Evolutionary conservation across 2,888 invertebrate species (phyloP).

Genomic region (Xanthia icteritia): DNA sequence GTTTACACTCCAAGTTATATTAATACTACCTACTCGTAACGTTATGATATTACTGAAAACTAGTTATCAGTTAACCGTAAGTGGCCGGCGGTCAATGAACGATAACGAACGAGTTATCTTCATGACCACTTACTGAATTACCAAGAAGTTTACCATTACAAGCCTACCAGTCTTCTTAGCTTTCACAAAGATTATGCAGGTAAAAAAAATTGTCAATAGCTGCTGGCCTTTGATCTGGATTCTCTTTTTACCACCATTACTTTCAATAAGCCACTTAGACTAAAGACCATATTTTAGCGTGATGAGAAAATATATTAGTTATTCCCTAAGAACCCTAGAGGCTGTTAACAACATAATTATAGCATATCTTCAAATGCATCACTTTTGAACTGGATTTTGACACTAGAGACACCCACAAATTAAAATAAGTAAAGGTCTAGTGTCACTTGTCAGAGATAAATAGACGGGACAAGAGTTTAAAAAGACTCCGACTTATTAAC

Average conservation of each 20-base stretch:
- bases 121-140: constrained; percentile 58
- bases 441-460: constrained; percentile 15
- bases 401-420: constrained; percentile 38
- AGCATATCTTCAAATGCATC: constrained; percentile 26
- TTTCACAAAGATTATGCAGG: constrained; percentile 43
- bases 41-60: constrained; percentile 60
- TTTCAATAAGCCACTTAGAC: constrained; percentile 20
- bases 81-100: constrained; percentile 70
- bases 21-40: constrained; percentile 29
- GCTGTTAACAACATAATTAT: constrained; percentile 50
- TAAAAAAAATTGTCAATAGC: constrained; percentile 45
- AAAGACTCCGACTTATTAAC: constrained; percentile 24
- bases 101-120: constrained; percentile 73
- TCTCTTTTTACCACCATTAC: constrained; percentile 7
- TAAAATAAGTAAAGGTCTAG: constrained; percentile 41
- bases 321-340: constrained; percentile 15
- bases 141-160: constrained; percentile 44
- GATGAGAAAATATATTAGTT: constrained; percentile 29
- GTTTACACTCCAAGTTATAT: constrained; percentile 34
- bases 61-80: constrained; percentile 60
- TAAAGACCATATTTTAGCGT: constrained; percentile 34
- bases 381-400: constrained; percentile 39
- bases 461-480: constrained; percentile 14
- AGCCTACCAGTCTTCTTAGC: constrained; percentile 31
- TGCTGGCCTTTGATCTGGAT: constrained; percentile 9